Evolutionary conservation across 2,888 invertebrate genomes (phyloP).

Genomic region (Acronicta leporina): DNA sequence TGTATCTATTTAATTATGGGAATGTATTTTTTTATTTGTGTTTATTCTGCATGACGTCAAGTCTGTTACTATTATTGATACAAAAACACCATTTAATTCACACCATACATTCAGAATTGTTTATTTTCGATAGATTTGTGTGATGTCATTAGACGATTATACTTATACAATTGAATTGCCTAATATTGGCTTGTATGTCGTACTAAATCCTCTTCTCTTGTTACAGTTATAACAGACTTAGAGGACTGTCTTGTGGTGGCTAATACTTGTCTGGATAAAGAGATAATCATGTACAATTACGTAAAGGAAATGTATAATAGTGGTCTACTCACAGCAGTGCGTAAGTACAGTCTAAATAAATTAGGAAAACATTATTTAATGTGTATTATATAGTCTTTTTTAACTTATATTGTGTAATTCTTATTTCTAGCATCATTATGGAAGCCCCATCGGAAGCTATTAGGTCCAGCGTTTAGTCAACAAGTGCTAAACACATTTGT

Average conservation of each 20-base stretch:
- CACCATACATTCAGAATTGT: no score
- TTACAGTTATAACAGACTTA: slow-evolving; percentile 50
- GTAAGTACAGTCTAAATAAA: slow-evolving; percentile 1
- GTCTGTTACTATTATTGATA: no score
- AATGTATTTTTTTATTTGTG: no score
- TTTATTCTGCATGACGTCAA: no score
- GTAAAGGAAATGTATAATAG: slow-evolving; percentile 36
- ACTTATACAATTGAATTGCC: no score
- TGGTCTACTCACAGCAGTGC: slow-evolving; percentile 29
- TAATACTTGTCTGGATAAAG: slow-evolving; percentile 37
- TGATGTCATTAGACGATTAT: no score
- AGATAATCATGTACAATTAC: slow-evolving; percentile 40
- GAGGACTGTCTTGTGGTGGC: slow-evolving; percentile 39
- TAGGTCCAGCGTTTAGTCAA: slow-evolving; percentile 63
- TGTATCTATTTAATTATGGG: no score
- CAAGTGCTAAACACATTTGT: slow-evolving; percentile 55
- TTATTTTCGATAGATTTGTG: no score
- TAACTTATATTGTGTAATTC: neutral
- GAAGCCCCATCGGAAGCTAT: slow-evolving; percentile 62
- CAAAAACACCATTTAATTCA: no score
- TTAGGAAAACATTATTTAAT: no score
- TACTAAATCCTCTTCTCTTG: neutral
- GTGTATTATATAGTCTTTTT: no score
- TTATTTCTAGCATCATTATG: slow-evolving; percentile 43
- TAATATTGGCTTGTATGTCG: no score